Base-by-base conservation (phyloP, 2,113 vertebrate genomes). In the Gila orcuttii region DNA sequence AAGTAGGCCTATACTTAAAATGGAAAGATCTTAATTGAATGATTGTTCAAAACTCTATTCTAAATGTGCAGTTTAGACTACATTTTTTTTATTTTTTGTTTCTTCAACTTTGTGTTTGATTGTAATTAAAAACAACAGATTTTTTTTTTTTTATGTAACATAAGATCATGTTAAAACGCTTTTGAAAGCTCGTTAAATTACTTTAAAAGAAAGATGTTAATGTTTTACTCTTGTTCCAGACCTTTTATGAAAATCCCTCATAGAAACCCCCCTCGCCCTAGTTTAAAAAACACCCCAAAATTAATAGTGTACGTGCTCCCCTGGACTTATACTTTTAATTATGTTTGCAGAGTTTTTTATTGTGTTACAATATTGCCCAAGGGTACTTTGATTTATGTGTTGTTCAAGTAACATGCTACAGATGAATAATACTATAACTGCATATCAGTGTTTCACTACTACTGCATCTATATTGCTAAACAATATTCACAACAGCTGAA, bases 391-490 rank as follows among this genome's bases (percentile, higher is more conserved):
- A 80, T 45, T 45, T 25, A 42, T 80, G 23, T 80, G 3, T 36
- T 31, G 42, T 62, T 19, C 8, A 28, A 11, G 6, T 15, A 36
- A 57, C 31, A 4, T 62, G 78, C 13, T 25, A 28, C n/a, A 42
- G 36, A n/a, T 62, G 23, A 79, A 62, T 45, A 28, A 79, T 23
- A 42, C 12, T 62, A 15, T 11, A 17, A 64, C 0, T 45, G 15
- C 78, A 45, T n/a, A 79, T 57, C 21, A 60, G 47, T 80, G 45
- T 47, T 28, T 64, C 13, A 28, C 3, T 28, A 64, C 57, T 62
- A 80, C 59, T 25, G 42, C 13, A 80, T 42, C 42, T 47, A 28
- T 25, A 64, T 80, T 28, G 39, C 59, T 64, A 80, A 80, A 80
- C 12, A 45, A 45, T 36, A 36, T 45, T 25, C 23, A 47, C 23